Evolutionary conservation across 1,140 invertebrate genomes (phyloP).

Genomic region (Bombus difficillimus): DNA sequence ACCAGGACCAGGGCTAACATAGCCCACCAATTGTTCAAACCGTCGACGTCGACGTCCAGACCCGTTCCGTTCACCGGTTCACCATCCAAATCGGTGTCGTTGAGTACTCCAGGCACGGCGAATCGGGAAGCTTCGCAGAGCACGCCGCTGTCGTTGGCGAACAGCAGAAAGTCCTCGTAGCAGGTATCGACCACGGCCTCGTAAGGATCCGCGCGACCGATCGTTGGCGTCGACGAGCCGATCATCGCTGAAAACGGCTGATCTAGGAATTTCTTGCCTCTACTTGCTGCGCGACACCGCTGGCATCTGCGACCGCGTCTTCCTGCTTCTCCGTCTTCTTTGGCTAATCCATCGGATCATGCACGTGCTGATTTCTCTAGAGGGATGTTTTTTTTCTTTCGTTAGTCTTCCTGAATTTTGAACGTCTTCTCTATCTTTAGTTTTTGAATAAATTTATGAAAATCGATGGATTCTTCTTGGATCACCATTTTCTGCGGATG

Average conservation of each 20-base stretch:
- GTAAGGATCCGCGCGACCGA: constrained; percentile 44
- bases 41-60: constrained; percentile 65
- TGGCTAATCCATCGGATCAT: not conserved
- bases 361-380: not conserved
- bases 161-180: constrained; percentile 24
- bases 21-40: constrained; percentile 88
- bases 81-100: constrained; percentile 67
- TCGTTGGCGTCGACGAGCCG: constrained; percentile 47
- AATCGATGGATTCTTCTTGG: not conserved
- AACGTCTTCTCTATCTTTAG: no score
- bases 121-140: constrained; percentile 32
- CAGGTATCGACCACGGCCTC: constrained; percentile 34
- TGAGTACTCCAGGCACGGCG: constrained; percentile 69
- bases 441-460: no score
- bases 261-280: not conserved
- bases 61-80: constrained; percentile 41
- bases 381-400: not conserved
- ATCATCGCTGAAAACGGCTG: constrained; percentile 52
- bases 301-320: not conserved
- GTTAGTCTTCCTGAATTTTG: not conserved
- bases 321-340: no score
- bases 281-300: not conserved
- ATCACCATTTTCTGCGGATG: not conserved
- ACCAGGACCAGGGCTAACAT: constrained; percentile 91
- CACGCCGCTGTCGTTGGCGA: constrained; percentile 6